phyloP scores from a whole-genome alignment of 2,113 vertebrate genomes.

The Chaenocephalus aceratus region DNA sequence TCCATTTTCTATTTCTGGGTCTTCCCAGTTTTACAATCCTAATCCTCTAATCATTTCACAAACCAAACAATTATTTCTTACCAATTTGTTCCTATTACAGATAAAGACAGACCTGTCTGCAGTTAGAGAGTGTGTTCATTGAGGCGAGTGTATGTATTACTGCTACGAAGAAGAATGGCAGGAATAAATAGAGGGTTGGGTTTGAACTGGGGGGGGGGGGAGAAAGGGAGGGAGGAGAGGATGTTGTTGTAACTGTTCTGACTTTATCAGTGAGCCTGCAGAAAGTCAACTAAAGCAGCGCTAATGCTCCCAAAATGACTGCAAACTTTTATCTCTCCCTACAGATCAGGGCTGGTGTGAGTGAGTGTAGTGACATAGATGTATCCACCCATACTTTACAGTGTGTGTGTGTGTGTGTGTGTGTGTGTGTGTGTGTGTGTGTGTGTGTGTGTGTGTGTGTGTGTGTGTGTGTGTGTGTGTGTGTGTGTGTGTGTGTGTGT shows the following conservation, averaged over 20 bases:
- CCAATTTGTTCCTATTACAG: slow-evolving; percentile 28
- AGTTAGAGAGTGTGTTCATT: slow-evolving; percentile 7
- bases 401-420: slow-evolving; percentile 4
- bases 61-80: background rate
- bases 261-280: slow-evolving; percentile 71
- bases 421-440: slow-evolving; percentile 7
- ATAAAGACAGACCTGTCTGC: background rate
- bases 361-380: slow-evolving; percentile 14
- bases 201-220: slow-evolving; percentile 11
- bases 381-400: slow-evolving; percentile 38
- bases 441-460: too few relatives aligned
- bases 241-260: slow-evolving; percentile 73
- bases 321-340: slow-evolving; percentile 62
- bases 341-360: slow-evolving; percentile 50
- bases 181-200: slow-evolving; percentile 70
- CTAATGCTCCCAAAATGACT: slow-evolving; percentile 64
- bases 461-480: too few relatives aligned
- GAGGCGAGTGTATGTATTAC: slow-evolving; percentile 52
- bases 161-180: slow-evolving; percentile 69
- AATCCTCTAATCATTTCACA: slow-evolving; percentile 11
- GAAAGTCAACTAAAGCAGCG: slow-evolving; percentile 61
- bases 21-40: slow-evolving; percentile 17
- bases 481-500: too few relatives aligned
- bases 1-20: background rate
- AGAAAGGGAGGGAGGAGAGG: slow-evolving; percentile 48